These are phyloP conservation scores for Aplysina aerophoba DNA, from an alignment of 37 sponge, comb jelly and placozoan species.

Conservation along the genomic window DNA sequence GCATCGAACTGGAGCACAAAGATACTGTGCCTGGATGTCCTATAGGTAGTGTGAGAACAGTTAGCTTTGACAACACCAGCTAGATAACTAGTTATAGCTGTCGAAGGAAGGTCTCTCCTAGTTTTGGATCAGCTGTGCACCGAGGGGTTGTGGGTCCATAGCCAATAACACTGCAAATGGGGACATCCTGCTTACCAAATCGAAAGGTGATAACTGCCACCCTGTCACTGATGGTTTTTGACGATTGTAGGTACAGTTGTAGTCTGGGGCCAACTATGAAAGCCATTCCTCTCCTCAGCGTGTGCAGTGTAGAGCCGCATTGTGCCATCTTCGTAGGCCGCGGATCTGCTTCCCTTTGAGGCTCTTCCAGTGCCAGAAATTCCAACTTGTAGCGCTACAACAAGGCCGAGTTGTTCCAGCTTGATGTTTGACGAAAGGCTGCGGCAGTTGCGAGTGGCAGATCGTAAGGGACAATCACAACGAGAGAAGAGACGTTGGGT, in stretches of 20 bases:
- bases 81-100: no score
- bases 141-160: constrained; percentile 16
- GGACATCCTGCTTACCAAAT: not conserved
- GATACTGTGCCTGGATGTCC: no score
- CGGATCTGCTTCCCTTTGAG: not conserved
- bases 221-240: not conserved
- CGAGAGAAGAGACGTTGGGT: constrained; percentile 3
- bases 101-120: constrained; percentile 7
- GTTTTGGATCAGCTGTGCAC: not conserved
- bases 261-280: not conserved
- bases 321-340: not conserved
- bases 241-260: constrained; percentile 8
- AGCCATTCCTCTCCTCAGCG: constrained; percentile 1
- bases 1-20: no score
- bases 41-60: no score
- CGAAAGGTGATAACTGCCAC: not conserved
- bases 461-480: not conserved
- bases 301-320: not conserved
- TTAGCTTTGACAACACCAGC: no score
- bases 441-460: constrained; percentile 23
- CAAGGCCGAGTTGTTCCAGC: constrained; percentile 24
- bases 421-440: constrained; percentile 8
- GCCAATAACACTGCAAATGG: not conserved
- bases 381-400: not conserved
- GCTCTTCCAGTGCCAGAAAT: constrained; percentile 15